Base-by-base conservation (phyloP, 2,888 invertebrate species). In the Eremobia ochroleuca region DNA sequence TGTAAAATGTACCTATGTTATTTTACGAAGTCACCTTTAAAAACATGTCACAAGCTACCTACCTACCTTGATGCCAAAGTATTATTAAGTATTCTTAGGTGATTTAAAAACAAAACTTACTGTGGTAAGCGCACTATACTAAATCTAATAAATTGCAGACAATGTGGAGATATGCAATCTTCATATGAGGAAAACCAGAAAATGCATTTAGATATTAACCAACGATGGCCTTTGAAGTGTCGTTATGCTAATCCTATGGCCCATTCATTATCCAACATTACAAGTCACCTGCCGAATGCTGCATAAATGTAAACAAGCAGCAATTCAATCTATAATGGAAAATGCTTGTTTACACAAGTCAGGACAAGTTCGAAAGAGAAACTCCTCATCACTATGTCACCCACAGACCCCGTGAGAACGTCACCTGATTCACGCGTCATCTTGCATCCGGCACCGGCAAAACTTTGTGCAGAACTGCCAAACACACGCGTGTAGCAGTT, bases 361-460 rank as follows among this genome's bases (percentile, higher is more conserved):
- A 73, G 40, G 21, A 1, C 21, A 62, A 40, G 4, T 58, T 67
- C 4, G 1, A 15, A n/a, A 59, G 64, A 79, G 71, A 81, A 82
- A 81, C 49, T 64, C 43, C 71, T 65, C 58, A 72, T 76, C 46
- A 55, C n/a, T 64, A 64, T 84, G 74, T 37, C n/a, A 4, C 1
- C n/a, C 46, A 37, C 64, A 66, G 46, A 31, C 2, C 18, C 18
- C 64, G 73, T 85, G 82, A 72, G 76, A 85, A 87, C 68, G 83
- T 52, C 65, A 82, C 88, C 73, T 75, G 40, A 46, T 72, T 72
- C 73, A 66, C 68, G 81, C 58, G 25, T 64, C n/a, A 64, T 66
- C 40, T 34, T 40, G 64, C 52, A 86, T 86, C 87, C 86, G 88
- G 82, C 25, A 68, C 5, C 62, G 49, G n/a, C 66, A 73, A 43